Evolutionary conservation across 2,113 vertebrate genomes (phyloP).

Genomic region (Datnioides undecimradiatus): DNA sequence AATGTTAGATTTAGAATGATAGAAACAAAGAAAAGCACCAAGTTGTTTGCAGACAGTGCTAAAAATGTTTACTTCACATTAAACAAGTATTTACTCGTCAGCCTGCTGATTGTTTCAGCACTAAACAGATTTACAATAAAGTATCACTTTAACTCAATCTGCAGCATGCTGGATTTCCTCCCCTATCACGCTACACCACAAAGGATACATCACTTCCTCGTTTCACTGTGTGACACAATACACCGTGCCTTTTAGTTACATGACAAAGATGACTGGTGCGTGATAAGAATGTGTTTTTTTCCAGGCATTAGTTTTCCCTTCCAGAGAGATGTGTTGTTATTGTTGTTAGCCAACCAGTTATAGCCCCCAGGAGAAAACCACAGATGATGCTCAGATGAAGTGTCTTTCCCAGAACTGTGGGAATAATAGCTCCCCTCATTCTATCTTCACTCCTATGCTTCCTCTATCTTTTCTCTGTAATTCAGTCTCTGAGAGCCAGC

Average conservation of each 20-base stretch:
- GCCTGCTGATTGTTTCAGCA: not conserved
- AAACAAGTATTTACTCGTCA: not conserved
- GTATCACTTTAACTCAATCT: not conserved
- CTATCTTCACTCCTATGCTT: slow-evolving; percentile 39
- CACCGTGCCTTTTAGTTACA: slow-evolving; percentile 36
- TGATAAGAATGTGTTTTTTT: slow-evolving; percentile 49
- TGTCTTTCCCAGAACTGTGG: slow-evolving; percentile 65
- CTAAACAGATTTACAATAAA: not conserved
- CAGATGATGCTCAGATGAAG: slow-evolving; percentile 67
- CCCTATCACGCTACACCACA: not conserved
- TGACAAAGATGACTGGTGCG: slow-evolving; percentile 48
- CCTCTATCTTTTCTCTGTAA: slow-evolving; percentile 41
- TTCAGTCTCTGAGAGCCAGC: slow-evolving; percentile 46
- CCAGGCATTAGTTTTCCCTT: slow-evolving; percentile 41
- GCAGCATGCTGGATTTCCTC: not conserved
- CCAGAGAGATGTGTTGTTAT: slow-evolving; percentile 68
- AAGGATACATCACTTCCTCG: not conserved
- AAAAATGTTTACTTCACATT: not conserved
- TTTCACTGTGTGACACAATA: slow-evolving; percentile 28
- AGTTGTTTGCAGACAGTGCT: no score
- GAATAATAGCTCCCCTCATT: slow-evolving; percentile 60
- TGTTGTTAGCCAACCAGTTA: slow-evolving; percentile 69
- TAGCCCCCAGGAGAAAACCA: slow-evolving; percentile 70
- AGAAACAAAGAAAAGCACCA: not conserved
- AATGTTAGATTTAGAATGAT: not conserved